Evolutionary conservation across 2,888 invertebrate genomes (phyloP).

Genomic region (Catocala sponsa): DNA sequence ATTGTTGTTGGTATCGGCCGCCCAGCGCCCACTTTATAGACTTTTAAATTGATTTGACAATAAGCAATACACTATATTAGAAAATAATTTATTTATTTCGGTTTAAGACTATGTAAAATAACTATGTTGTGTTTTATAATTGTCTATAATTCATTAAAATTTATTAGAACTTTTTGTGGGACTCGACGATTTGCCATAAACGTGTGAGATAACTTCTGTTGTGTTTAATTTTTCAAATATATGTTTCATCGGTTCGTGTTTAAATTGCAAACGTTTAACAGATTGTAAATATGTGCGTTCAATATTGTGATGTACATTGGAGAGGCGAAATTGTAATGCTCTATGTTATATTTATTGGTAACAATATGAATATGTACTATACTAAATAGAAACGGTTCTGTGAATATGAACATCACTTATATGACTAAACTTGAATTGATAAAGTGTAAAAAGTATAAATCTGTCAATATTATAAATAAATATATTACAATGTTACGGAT

Average conservation of each 20-base stretch:
- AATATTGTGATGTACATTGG: constrained; percentile 67
- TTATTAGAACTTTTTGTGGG: constrained; percentile 73
- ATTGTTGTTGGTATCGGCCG: constrained; percentile 59
- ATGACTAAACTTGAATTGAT: constrained; percentile 59
- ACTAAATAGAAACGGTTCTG: constrained; percentile 43
- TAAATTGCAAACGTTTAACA: constrained; percentile 54
- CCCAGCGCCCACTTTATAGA: constrained; percentile 57
- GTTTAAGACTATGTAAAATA: constrained; percentile 85
- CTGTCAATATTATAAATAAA: constrained; percentile 78
- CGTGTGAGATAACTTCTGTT: constrained; percentile 84
- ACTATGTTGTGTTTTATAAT: constrained; percentile 85
- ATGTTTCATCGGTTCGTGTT: constrained; percentile 62
- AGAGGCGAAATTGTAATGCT: constrained; percentile 48
- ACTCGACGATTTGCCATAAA: constrained; percentile 84
- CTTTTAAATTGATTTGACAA: constrained; percentile 83
- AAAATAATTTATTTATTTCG: constrained; percentile 86
- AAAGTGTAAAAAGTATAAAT: constrained; percentile 77
- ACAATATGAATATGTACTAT: constrained; percentile 46
- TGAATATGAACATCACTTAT: constrained; percentile 53
- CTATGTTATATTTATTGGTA: constrained; percentile 42
- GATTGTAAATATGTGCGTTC: constrained; percentile 76
- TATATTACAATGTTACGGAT: constrained; percentile 63
- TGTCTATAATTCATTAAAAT: constrained; percentile 78
- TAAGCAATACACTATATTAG: constrained; percentile 82
- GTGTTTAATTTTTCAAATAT: constrained; percentile 72